phyloP scores from a whole-genome alignment of 92 coral and sea anemone genomes.

The Epizoanthus scotinus region DNA sequence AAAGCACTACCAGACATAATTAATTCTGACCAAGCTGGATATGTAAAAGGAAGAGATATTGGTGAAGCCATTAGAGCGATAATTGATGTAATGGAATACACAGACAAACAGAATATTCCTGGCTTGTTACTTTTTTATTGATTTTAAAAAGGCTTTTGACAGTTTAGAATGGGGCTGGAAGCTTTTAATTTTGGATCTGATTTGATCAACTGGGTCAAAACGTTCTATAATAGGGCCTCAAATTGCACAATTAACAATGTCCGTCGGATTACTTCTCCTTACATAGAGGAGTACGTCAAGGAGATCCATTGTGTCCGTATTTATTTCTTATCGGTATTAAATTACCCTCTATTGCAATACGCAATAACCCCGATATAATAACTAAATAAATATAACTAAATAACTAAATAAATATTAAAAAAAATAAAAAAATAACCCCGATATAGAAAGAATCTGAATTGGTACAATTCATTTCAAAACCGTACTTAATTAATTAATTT shows the following conservation, averaged over 20 bases:
- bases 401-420: no score
- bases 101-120: constrained; percentile 21
- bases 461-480: not conserved
- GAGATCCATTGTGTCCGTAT: constrained; percentile 28
- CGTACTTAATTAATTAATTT: no score
- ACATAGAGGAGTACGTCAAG: constrained; percentile 18
- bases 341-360: constrained; percentile 21
- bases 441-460: constrained; percentile 14
- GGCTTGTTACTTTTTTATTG: constrained; percentile 23
- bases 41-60: constrained; percentile 23
- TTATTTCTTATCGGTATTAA: constrained; percentile 11
- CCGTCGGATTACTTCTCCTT: not conserved
- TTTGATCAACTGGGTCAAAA: constrained; percentile 22
- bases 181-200: constrained; percentile 30
- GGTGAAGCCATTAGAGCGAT: constrained; percentile 31
- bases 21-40: constrained; percentile 10
- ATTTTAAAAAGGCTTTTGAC: no score
- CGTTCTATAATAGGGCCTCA: constrained; percentile 12
- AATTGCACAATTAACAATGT: constrained; percentile 19
- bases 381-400: no score
- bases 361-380: no score
- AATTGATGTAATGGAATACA: constrained; percentile 17
- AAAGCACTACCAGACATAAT: constrained; percentile 33
- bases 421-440: no score
- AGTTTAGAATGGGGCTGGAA: constrained; percentile 19